A percentile compares a stretch with the other conserved stretches of the same genome.
Conservation (phyloP, 2,888 invertebrate species). For the Latrodectus elegans region DNA sequence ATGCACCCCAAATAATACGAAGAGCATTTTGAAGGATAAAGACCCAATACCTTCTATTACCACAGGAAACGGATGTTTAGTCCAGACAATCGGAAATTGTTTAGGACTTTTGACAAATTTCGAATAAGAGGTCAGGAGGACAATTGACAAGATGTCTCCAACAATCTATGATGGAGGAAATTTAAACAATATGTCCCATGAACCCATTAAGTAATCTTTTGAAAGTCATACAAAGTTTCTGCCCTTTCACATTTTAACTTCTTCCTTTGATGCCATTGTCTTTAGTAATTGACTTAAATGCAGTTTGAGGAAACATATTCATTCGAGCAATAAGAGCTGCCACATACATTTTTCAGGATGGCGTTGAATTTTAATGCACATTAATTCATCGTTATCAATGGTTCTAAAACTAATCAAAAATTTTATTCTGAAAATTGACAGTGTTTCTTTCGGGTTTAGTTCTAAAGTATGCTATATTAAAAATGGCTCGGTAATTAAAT, state of each 20-base stretch:
- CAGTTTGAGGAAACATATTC: too few relatives aligned
- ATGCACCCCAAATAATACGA: background rate
- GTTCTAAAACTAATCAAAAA: too few relatives aligned
- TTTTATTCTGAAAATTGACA: too few relatives aligned
- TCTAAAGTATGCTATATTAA: too few relatives aligned
- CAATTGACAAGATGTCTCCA: background rate
- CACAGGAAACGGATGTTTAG: slow-evolving; percentile 1
- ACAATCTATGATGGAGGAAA: background rate
- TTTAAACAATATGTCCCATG: background rate
- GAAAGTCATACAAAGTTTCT: background rate
- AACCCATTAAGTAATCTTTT: background rate
- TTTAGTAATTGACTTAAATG: background rate
- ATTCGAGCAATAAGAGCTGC: too few relatives aligned
- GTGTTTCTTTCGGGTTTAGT: too few relatives aligned
- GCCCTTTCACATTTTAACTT: background rate
- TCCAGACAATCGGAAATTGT: slow-evolving; percentile 5
- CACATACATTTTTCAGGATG: too few relatives aligned
- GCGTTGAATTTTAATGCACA: too few relatives aligned
- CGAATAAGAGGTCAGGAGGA: background rate
- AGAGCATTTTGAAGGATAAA: background rate
- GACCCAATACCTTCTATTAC: background rate
- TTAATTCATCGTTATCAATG: too few relatives aligned
- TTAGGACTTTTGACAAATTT: background rate
- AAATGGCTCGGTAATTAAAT: too few relatives aligned
- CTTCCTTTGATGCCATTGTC: background rate